phyloP scores from a whole-genome alignment of 2,797 vertebrate genomes.

The Alosa sapidissima region DNA sequence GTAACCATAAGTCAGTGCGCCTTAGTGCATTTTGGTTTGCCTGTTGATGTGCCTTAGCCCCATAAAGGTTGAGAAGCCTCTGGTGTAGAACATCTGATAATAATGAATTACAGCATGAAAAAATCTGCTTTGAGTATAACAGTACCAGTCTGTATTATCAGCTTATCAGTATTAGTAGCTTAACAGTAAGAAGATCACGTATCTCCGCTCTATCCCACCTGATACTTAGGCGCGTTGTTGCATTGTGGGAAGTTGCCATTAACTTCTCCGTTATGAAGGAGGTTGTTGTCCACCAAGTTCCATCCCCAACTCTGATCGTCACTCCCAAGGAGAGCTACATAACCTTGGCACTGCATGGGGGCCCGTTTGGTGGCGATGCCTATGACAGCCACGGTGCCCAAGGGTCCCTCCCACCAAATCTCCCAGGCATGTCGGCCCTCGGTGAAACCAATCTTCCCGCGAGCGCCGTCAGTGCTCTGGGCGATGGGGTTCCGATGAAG shows the following conservation, averaged over 20 bases:
- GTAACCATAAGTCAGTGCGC: no score
- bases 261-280: conserved; percentile 98
- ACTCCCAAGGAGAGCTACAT: conserved; percentile 94
- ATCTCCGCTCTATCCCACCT: conserved; percentile 72
- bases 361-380: conserved; percentile 96
- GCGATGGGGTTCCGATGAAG: conserved; percentile 98
- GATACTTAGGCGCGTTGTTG: conserved; percentile 98
- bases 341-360: conserved; percentile 98
- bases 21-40: no score
- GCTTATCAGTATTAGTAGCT: neutral
- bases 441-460: conserved; percentile 95
- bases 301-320: conserved; percentile 99
- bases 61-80: no score
- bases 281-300: conserved; percentile 99
- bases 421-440: conserved; percentile 99
- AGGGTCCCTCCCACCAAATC: conserved; percentile 98
- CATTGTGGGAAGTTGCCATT: conserved; percentile 98
- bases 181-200: neutral
- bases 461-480: conserved; percentile 96
- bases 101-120: no score
- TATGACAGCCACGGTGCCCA: conserved; percentile 96
- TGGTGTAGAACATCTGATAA: no score
- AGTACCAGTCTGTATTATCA: no score
- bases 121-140: no score
- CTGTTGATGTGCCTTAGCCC: no score